Evolutionary conservation across 2,888 invertebrate species (phyloP).

Genomic region (Phaonia tiefii): DNA sequence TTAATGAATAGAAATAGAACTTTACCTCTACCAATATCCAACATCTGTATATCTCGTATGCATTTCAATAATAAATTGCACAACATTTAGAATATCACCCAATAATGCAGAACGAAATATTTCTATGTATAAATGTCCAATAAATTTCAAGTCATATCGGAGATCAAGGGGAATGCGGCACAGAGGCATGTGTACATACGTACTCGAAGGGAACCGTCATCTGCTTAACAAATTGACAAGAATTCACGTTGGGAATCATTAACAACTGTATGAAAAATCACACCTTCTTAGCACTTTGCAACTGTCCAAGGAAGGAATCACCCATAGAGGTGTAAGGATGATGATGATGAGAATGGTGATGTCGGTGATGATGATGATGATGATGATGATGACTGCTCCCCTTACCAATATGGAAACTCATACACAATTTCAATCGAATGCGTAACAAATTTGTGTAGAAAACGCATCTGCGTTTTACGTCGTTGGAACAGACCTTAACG

Average conservation of each 20-base stretch:
- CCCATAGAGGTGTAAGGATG: neutral
- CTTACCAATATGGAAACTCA: neutral
- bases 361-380: too few relatives aligned
- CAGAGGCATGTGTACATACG: constrained; percentile 21
- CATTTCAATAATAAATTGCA: constrained; percentile 23
- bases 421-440: constrained; percentile 38
- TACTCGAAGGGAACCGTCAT: constrained; percentile 50
- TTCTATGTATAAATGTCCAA: constrained; percentile 21
- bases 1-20: too few relatives aligned
- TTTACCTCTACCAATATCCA: too few relatives aligned
- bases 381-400: neutral
- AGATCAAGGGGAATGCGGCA: too few relatives aligned
- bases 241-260: neutral
- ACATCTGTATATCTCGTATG: neutral
- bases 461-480: constrained; percentile 54
- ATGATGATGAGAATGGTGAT: too few relatives aligned
- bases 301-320: neutral
- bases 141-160: constrained; percentile 14
- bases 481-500: neutral
- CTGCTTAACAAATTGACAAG: constrained; percentile 58
- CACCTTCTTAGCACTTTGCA: constrained; percentile 14
- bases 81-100: neutral
- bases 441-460: constrained; percentile 53
- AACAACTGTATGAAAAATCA: constrained; percentile 7
- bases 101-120: constrained; percentile 24